phyloP scores from a whole-genome alignment of 2,113 vertebrate species.

The Oxyura jamaicensis region DNA sequence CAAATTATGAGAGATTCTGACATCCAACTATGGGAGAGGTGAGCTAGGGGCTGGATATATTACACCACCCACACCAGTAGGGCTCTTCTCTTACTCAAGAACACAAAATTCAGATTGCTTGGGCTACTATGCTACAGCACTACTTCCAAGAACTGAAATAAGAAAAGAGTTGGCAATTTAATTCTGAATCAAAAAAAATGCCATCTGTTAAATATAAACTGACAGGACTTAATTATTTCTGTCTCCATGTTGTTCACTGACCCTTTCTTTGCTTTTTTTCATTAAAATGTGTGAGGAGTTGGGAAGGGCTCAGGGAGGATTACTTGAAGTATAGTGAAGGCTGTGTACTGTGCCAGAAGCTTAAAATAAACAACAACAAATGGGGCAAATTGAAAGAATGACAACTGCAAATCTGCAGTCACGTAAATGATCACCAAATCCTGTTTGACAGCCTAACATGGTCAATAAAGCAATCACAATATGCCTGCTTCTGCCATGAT shows the following conservation, averaged over 20 bases:
- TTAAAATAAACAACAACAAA: neutral
- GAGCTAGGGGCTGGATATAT: neutral
- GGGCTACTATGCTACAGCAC: slow-evolving; percentile 3
- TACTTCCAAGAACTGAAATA: slow-evolving; percentile 27
- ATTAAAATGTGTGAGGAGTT: neutral
- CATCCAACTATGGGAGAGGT: neutral
- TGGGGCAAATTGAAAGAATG: neutral
- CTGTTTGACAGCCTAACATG: neutral
- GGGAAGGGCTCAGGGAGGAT: neutral
- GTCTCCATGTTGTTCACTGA: neutral
- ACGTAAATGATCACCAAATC: neutral
- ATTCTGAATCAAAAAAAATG: neutral
- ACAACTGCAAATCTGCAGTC: neutral
- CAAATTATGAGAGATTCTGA: neutral
- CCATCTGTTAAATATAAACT: slow-evolving; percentile 34
- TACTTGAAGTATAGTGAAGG: neutral
- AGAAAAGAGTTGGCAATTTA: slow-evolving; percentile 18
- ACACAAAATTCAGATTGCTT: slow-evolving; percentile 26
- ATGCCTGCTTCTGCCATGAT: neutral
- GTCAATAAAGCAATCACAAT: neutral
- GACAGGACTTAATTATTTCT: slow-evolving; percentile 21
- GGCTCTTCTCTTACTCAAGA: slow-evolving; percentile 29
- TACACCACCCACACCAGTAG: neutral
- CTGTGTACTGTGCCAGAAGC: neutral
- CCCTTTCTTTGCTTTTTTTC: neutral